Evolutionary conservation across 1,140 invertebrate species (phyloP), one percentile per base, ranked within the genome.

Genomic region (Melitaea cinxia): DNA sequence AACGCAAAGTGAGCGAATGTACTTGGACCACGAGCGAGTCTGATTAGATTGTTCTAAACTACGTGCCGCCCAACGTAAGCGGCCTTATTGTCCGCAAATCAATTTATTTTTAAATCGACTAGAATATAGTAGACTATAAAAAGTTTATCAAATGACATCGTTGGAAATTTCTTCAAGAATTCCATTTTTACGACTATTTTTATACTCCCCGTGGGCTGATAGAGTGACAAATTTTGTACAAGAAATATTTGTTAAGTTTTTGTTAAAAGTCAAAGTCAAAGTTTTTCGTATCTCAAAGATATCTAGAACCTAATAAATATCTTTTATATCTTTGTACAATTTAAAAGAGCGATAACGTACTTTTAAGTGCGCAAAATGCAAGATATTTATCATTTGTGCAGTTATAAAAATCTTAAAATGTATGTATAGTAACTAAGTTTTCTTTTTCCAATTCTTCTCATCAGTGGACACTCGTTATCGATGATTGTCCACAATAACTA

Each of bases 41-140:
- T 62, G 68, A 73, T 70, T 73, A 68, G 61, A 73, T 73, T 70
- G 61, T 57, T 52, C 58, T 58, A 42, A 33, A 54, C 58, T 70
- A 69, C 67, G 72, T 70, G 72, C 60, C 54, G 58, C 33, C 50
- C 54, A 56, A 57, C 28, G 39, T 39, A 42, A 65, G 53, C 68
- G 56, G 45, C 64, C 55, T 55, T 58, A 69, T 72, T 73, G 67
- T 69, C 62, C 63, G 57, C 63, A 66, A 60, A 69, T 55, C 63
- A 42, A 54, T 63, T 64, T 64, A 69, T 55, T 65, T 72, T 68
- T 68, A 72, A 68, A 72, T 24, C 42, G 42, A 45, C 55, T 26
- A 45, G 14, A 28, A 17, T 0, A 57, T 2, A 45, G 28, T 54
- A 35, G 47, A 37, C 39, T 17, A 47, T 57, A 26, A 45, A n/a